These are phyloP conservation scores for Liopterus haemorrhoidalis DNA, from an alignment of 2,888 invertebrate genomes.

Conservation along the genomic window DNA sequence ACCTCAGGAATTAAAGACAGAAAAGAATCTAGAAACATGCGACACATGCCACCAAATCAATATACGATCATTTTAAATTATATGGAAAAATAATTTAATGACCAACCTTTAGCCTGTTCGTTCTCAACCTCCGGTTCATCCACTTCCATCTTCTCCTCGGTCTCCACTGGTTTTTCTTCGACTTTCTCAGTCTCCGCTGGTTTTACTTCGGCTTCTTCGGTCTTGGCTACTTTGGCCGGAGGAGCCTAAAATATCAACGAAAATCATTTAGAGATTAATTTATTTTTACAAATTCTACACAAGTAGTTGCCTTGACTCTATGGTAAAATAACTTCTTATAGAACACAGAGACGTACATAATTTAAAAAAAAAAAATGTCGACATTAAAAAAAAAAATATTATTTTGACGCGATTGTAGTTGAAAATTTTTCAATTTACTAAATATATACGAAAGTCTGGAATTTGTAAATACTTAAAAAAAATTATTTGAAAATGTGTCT, in stretches of 20 bases:
- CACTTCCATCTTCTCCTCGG: constrained; percentile 31
- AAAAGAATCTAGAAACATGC: too few species aligned
- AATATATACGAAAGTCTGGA: too few species aligned
- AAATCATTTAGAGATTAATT: too few species aligned
- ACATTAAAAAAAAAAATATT: constrained; percentile 20
- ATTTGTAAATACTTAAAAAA: too few species aligned
- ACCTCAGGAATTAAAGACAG: too few species aligned
- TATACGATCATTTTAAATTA: too few species aligned
- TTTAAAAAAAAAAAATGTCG: constrained; percentile 8
- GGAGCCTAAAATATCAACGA: constrained; percentile 42
- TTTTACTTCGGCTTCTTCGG: constrained; percentile 39
- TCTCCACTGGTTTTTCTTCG: constrained; percentile 25
- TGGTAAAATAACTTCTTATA: constrained; percentile 17
- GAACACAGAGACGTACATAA: constrained; percentile 10
- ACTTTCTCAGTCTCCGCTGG: constrained; percentile 35
- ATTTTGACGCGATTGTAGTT: neutral
- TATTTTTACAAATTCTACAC: too few species aligned
- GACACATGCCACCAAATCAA: too few species aligned
- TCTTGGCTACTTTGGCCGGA: constrained; percentile 54
- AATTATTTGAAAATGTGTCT: too few species aligned
- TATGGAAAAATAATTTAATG: too few species aligned
- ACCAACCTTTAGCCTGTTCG: neutral
- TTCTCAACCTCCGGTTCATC: constrained; percentile 19
- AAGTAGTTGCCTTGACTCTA: too few species aligned
- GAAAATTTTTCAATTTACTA: constrained; percentile 1